Percentiles rank a stretch among this genome's conserved stretches.
Evolutionary conservation across 2,797 vertebrate genomes (phyloP).

Genomic region (Lacerta agilis): DNA sequence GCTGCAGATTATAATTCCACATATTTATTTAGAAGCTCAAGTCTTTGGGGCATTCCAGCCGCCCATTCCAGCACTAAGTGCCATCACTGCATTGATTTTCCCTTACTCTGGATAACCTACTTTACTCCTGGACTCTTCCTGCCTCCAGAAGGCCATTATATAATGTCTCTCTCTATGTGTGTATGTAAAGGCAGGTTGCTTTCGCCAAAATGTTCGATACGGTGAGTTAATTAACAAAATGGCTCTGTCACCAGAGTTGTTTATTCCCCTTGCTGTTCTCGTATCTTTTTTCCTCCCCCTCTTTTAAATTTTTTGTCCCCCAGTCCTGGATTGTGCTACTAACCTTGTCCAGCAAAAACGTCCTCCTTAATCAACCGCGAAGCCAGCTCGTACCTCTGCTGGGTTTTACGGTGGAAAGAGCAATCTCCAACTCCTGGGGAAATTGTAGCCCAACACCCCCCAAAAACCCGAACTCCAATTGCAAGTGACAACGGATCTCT

Average conservation of each 20-base stretch:
- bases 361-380: slow-evolving; percentile 24
- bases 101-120: slow-evolving; percentile 63
- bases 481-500: not conserved
- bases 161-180: slow-evolving; percentile 15
- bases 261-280: not conserved
- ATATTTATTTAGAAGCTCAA: slow-evolving; percentile 63
- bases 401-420: slow-evolving; percentile 18
- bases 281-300: not conserved
- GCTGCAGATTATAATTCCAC: slow-evolving; percentile 46
- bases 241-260: not conserved
- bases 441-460: not conserved
- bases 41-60: slow-evolving; percentile 55
- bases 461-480: slow-evolving; percentile 9
- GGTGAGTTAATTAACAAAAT: slow-evolving; percentile 48
- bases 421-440: slow-evolving; percentile 48
- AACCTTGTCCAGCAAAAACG: slow-evolving; percentile 13
- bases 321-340: slow-evolving; percentile 34
- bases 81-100: slow-evolving; percentile 71
- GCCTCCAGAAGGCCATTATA: slow-evolving; percentile 44
- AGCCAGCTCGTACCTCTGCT: slow-evolving; percentile 31
- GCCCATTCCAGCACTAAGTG: slow-evolving; percentile 64
- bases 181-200: slow-evolving; percentile 21
- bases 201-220: slow-evolving; percentile 42
- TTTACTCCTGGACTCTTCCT: slow-evolving; percentile 44
- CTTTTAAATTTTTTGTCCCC: not conserved